Conservation (phyloP, 2,888 invertebrate genomes). For the Cheilosia vulpina region DNA sequence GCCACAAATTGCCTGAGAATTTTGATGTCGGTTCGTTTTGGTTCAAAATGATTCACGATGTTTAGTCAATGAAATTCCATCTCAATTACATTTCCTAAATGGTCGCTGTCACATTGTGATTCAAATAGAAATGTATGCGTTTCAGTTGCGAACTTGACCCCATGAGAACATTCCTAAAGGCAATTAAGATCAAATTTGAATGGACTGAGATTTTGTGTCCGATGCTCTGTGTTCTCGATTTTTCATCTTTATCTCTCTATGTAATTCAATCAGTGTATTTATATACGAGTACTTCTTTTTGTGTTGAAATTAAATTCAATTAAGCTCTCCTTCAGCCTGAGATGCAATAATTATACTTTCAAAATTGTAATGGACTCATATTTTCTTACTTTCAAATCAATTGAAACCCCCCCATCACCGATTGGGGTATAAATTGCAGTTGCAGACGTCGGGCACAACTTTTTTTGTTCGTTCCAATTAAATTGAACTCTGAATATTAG, state of each 20-base stretch:
- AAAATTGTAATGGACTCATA: conserved; percentile 3
- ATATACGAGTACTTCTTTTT: conserved; percentile 13
- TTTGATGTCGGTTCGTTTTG: too few relatives aligned
- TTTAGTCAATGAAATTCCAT: too few relatives aligned
- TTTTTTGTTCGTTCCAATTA: too few relatives aligned
- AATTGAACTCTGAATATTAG: too few relatives aligned
- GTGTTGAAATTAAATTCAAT: conserved; percentile 60
- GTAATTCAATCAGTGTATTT: conserved; percentile 59
- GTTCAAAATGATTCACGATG: too few relatives aligned
- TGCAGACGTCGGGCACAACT: neutral
- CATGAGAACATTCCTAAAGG: conserved; percentile 5
- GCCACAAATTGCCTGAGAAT: too few relatives aligned
- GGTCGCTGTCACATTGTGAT: neutral
- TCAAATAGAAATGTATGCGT: neutral
- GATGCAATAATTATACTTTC: too few relatives aligned
- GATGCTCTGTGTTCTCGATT: conserved; percentile 7
- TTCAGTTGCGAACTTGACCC: conserved; percentile 41
- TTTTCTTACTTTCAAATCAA: conserved; percentile 11
- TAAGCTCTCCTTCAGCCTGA: conserved; percentile 19
- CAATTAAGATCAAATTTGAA: conserved; percentile 53
- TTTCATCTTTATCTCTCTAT: neutral
- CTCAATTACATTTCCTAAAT: neutral
- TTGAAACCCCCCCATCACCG: neutral
- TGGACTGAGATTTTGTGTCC: conserved; percentile 45
- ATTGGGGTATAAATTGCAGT: conserved; percentile 26